Evolutionary conservation across 1,140 invertebrate genomes (phyloP), one percentile per base, ranked within the genome.

Genomic region (Macrostomum lignano): DNA sequence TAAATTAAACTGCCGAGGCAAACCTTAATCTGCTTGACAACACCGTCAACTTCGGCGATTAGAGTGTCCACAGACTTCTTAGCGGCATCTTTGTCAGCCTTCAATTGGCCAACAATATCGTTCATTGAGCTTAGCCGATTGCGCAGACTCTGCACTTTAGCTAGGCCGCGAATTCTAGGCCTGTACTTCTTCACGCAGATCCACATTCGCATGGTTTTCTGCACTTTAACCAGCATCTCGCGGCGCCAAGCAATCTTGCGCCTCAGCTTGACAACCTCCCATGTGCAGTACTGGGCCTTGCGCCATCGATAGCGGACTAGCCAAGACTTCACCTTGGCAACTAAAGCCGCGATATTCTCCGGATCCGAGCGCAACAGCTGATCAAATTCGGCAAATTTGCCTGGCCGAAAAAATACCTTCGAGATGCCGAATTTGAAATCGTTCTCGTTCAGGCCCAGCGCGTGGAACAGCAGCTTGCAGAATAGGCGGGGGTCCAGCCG

Each of bases 381-480:
- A 60, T 94, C 84, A 62, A 96, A 94, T 58, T 94, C 82, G 1
- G 78, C 74, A 62, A 91, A 93, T 54, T 93, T 93, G 25, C 84
- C 86, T 1, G 84, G 79, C 14, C 81, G 67, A 65, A 94, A 94
- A 59, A 94, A 94, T 6, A 94, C 78, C 49, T 79, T 75, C 1
- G 82, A 88, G 39, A 88, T 63, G 17, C 86, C 86, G 61, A 96
- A 94, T 49, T 79, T 78, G 57, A 81, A 94, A 54, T 94, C 86
- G 38, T 71, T 73, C 40, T 79, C 73, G 45, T 74, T 73, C 6
- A 96, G 59, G 23, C 82, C 81, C 26, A 96, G 63, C 41, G 82
- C 86, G 60, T 81, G 75, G 44, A 94, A 71, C 42, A 94, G 66
- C 10, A 77, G 72, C 71, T 88, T 81, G 50, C 82, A 94, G 58